Evolutionary conservation across 2,888 invertebrate species (phyloP).

Genomic region (Leucoma salicis): DNA sequence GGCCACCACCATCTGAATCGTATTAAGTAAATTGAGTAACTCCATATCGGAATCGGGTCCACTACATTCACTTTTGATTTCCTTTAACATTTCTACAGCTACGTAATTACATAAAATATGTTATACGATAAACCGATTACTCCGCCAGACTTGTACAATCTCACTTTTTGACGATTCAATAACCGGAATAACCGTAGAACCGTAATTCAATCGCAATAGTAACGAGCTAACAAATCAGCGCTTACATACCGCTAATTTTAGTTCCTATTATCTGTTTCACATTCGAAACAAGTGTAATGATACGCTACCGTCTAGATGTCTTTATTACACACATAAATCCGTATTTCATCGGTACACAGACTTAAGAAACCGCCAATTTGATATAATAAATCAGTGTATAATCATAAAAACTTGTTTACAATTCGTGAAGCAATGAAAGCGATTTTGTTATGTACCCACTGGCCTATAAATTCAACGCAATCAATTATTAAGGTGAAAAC

Average conservation of each 20-base stretch:
- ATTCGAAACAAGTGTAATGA: conserved; percentile 32
- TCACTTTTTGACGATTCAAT: conserved; percentile 25
- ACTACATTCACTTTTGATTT: conserved; percentile 7
- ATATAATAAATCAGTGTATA: conserved; percentile 52
- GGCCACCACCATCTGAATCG: too few species aligned
- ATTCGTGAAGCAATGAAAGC: conserved; percentile 51
- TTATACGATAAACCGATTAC: conserved; percentile 2
- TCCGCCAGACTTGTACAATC: conserved; percentile 5
- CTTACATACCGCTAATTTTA: conserved; percentile 24
- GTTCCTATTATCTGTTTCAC: conserved; percentile 20
- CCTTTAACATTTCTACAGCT: conserved; percentile 1
- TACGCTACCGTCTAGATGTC: conserved; percentile 30
- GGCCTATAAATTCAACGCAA: conserved; percentile 45
- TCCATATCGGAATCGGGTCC: neutral
- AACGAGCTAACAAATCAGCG: conserved; percentile 21
- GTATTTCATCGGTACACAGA: conserved; percentile 18
- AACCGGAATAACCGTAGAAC: conserved; percentile 8
- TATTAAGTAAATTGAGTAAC: neutral
- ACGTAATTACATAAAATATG: conserved; percentile 7
- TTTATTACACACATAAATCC: conserved; percentile 35
- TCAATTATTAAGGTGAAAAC: conserved; percentile 26
- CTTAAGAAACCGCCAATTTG: conserved; percentile 43
- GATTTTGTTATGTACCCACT: conserved; percentile 43
- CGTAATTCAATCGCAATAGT: conserved; percentile 24
- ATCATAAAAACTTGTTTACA: conserved; percentile 55